Base-by-base conservation (phyloP, 2,888 invertebrate species). In the Leptarthrus brevirostris region DNA sequence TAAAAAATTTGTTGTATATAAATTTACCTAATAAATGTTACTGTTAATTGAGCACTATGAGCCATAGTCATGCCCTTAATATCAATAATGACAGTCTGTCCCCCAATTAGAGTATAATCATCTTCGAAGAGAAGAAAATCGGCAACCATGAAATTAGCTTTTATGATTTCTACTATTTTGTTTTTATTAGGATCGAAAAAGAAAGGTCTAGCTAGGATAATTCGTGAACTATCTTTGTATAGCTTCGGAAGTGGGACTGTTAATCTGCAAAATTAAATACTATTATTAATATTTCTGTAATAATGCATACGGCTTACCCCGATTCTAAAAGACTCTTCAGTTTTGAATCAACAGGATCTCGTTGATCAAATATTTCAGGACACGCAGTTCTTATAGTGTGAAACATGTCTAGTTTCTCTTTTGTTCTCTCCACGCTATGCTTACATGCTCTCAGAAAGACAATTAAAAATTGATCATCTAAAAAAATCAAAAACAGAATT, bases 371-470 rank as follows among this genome's bases (percentile, higher is more conserved):
- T 74, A 89, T 80, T 77, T 90, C 89, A 0, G 90, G 89, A 3
- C 87, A 83, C 30, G 86, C 82, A 0, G 86, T 82, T 24, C 86
- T 84, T 72, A 89, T 74, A 0, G 90, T 87, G 79, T 89, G 89
- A 78, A 85, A 89, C 61, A 86, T 82, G 79, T 30, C 30, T 6
- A 30, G 30, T 8, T 30, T 30, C 8, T 30, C 30, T 8, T 30
- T 30, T 6, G 30, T 30, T 30, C 30, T 30, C 8, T 30, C 30
- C 30, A 30, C 5, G 8, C 30, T 30, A 30, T 40, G 10, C 91
- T 91, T 91, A 79, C 89, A 89, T 40, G 90, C 90, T 6, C 91
- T 86, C 16, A 91, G 82, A 80, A 90, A 91, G 1, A 87, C 83
- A 22, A 74, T 47, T 30, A 49, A 5, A 26, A 49, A 49, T 36